Percentiles rank a stretch among this genome's conserved stretches.
Evolutionary conservation across 2,797 vertebrate species (phyloP).

Genomic region (Thunnus albacares): DNA sequence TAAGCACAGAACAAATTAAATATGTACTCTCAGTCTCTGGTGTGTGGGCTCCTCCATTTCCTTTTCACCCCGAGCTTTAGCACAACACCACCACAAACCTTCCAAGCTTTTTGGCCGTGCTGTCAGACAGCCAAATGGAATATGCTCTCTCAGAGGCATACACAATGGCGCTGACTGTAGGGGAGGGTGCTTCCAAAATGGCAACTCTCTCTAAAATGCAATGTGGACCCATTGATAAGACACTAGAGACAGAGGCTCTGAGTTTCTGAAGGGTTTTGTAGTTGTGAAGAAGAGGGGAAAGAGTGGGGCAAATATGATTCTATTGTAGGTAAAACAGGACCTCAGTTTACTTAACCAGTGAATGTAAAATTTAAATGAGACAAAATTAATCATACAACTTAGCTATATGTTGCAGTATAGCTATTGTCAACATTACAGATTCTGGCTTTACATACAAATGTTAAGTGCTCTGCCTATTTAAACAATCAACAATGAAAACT

Average conservation of each 20-base stretch:
- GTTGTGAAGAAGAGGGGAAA: conserved; percentile 2
- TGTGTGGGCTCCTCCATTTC: conserved; percentile 73
- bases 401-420: neutral
- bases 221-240: conserved; percentile 79
- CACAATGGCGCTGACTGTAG: conserved; percentile 58
- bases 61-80: conserved; percentile 67
- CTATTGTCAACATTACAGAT: conserved; percentile 17
- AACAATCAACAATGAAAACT: conserved; percentile 14
- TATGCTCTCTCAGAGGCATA: conserved; percentile 56
- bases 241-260: conserved; percentile 47
- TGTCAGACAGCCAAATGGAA: conserved; percentile 67
- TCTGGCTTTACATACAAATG: conserved; percentile 7
- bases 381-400: conserved; percentile 7
- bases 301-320: conserved; percentile 5
- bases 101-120: conserved; percentile 61
- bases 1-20: conserved; percentile 78
- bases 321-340: conserved; percentile 7
- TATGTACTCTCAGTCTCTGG: conserved; percentile 70
- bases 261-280: conserved; percentile 45
- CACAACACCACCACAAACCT: conserved; percentile 64
- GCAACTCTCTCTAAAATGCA: conserved; percentile 70
- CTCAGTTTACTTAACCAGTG: neutral
- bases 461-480: conserved; percentile 20
- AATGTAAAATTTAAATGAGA: conserved; percentile 28
- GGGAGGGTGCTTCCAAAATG: conserved; percentile 61